Evolutionary conservation across 2,113 vertebrate species (phyloP), one percentile per base, ranked within the genome.

Genomic region (Zingel zingel): DNA sequence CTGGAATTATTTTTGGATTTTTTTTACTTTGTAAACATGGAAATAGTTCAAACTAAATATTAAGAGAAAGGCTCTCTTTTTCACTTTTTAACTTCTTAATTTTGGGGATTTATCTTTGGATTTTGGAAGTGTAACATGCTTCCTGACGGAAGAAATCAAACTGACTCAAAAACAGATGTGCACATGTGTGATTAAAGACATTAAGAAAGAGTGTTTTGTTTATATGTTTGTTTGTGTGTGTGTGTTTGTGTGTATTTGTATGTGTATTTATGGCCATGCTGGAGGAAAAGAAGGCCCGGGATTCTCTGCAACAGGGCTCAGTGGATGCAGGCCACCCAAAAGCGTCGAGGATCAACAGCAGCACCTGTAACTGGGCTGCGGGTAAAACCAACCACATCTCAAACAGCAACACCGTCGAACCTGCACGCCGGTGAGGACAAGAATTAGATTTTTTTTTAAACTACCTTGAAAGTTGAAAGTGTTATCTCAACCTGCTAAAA

Each of bases 371-470:
- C 59, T 5, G 1, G 23, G 23, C 47, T 4, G 14, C 4, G 0
- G 8, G 23, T 14, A 61, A 68, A 53, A 57, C 30, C 48, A 39
- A 23, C n/a, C 5, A 10, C 39, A 8, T 13, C 68, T 25, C 68
- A 1, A 64, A 70, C 19, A 45, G 48, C 63, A 39, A 19, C 43
- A 0, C 3, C 71, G 0, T 15, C 67, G 2, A 43, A 14, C 57
- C 79, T 15, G 63, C 76, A 70, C 61, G 7, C 1, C 10, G 91
- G 91, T 92, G 79, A 92, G 91, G 27, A 58, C 36, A 11, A 56
- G 2, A 43, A 11, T 11, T 43, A 1, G 6, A 1, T 43, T 3
- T 11, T 43, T 43, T 10, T 43, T 43, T 9, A 9, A 39, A 39
- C 36, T 39, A 39, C 36, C 36, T 39, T 39, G 36, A 39, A 36